Conservation (phyloP, 1,140 invertebrate species). For the Ruditapes philippinarum region DNA sequence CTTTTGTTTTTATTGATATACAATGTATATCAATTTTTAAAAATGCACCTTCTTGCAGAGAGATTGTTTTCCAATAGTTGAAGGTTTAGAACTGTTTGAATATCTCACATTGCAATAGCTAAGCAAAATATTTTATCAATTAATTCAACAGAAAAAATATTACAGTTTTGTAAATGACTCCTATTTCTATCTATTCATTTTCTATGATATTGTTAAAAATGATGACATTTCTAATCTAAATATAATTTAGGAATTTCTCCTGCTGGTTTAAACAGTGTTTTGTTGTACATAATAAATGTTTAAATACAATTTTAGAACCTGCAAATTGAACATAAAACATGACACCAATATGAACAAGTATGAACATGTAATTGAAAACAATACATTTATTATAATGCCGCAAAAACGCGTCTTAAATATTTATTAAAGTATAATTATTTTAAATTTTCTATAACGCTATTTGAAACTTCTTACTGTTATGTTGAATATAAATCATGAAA, state of each 20-base stretch:
- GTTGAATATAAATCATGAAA: not conserved
- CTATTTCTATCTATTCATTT: too few relatives aligned
- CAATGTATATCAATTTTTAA: too few relatives aligned
- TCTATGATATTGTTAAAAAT: too few relatives aligned
- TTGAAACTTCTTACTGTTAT: not conserved
- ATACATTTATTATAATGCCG: not conserved
- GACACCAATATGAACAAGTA: not conserved
- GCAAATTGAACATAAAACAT: slow-evolving; percentile 5
- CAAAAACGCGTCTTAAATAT: not conserved
- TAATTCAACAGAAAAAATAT: too few relatives aligned
- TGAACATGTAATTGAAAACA: not conserved
- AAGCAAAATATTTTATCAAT: too few relatives aligned
- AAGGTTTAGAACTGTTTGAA: too few relatives aligned
- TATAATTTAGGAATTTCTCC: not conserved
- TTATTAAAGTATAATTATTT: not conserved
- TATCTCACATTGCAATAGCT: too few relatives aligned
- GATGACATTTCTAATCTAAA: too few relatives aligned
- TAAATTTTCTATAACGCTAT: not conserved
- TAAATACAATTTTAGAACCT: not conserved
- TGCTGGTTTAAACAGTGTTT: not conserved
- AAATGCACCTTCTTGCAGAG: too few relatives aligned
- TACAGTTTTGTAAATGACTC: too few relatives aligned
- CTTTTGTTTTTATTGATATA: too few relatives aligned
- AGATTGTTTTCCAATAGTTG: too few relatives aligned
- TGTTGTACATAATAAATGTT: not conserved